These are phyloP conservation scores for Heliconius cydno DNA, from an alignment of 2,888 invertebrate species.

Conservation along the genomic window DNA sequence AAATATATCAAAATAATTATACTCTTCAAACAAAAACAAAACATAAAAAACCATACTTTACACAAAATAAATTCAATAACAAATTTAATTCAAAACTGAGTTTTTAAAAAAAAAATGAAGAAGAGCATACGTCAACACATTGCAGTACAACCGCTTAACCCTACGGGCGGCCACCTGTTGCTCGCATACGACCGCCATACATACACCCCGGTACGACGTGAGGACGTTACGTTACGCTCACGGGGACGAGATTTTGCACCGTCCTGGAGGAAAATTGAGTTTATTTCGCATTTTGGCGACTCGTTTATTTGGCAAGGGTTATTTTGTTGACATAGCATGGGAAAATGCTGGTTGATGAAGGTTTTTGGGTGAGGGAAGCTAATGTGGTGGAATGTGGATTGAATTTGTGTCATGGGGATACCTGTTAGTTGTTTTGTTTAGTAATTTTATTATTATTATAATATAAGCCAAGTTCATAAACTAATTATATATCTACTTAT, in stretches of 20 bases:
- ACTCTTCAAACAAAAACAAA: too few species aligned
- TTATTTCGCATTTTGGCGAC: constrained; percentile 66
- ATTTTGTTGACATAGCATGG: constrained; percentile 48
- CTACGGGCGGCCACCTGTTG: constrained; percentile 82
- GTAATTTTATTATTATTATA: background rate
- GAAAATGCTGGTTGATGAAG: background rate
- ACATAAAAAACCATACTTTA: too few species aligned
- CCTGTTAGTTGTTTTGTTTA: background rate
- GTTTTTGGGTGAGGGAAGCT: constrained; percentile 1
- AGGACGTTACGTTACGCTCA: constrained; percentile 50
- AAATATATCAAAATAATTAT: too few species aligned
- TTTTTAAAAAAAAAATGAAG: constrained; percentile 37
- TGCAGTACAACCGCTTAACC: constrained; percentile 70
- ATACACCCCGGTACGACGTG: constrained; percentile 56
- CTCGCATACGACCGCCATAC: constrained; percentile 72
- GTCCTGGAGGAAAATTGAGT: constrained; percentile 72
- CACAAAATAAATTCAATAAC: background rate
- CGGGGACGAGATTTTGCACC: constrained; percentile 54
- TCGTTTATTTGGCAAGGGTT: constrained; percentile 66
- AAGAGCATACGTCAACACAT: constrained; percentile 60
- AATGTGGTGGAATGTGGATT: background rate
- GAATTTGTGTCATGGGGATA: constrained; percentile 1
- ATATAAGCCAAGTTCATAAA: too few species aligned
- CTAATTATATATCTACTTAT: too few species aligned
- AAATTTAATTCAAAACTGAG: too few species aligned